A percentile compares a stretch with the other conserved stretches of the same genome.
Conservation (phyloP, 1,140 invertebrate species). For the Ruditapes philippinarum region DNA sequence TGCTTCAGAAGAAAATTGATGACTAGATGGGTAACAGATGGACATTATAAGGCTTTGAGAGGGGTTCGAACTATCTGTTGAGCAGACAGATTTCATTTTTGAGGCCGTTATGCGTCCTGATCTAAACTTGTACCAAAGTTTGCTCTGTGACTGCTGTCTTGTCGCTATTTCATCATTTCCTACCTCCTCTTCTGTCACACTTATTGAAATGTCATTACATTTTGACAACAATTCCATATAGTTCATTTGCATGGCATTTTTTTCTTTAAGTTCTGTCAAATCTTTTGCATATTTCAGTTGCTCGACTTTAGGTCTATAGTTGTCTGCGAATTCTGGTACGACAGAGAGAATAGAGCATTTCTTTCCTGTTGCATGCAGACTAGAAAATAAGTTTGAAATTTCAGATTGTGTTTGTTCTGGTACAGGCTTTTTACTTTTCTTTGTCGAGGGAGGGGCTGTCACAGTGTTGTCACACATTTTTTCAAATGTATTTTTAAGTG, state of each 20-base stretch:
- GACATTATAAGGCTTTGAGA: neutral
- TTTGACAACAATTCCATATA: neutral
- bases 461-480: neutral
- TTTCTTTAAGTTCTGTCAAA: constrained; percentile 2
- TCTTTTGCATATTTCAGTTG: neutral
- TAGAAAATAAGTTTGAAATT: neutral
- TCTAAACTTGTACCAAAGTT: constrained; percentile 28
- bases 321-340: neutral
- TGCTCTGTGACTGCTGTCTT: neutral
- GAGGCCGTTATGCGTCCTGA: constrained; percentile 42
- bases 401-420: neutral
- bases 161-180: constrained; percentile 17
- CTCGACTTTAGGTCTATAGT: constrained; percentile 5
- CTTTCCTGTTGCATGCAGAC: neutral
- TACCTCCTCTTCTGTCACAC: neutral
- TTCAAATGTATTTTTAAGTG: constrained; percentile 25
- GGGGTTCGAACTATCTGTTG: constrained; percentile 1
- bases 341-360: constrained; percentile 21
- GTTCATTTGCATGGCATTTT: neutral
- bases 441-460: neutral
- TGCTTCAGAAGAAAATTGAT: neutral
- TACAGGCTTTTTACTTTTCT: neutral
- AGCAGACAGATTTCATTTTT: constrained; percentile 9
- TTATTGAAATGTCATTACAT: neutral
- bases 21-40: constrained; percentile 19